Evolutionary conservation across 2,797 vertebrate species (phyloP), one percentile per base, ranked within the genome.

Genomic region (Anniella stebbinsi): DNA sequence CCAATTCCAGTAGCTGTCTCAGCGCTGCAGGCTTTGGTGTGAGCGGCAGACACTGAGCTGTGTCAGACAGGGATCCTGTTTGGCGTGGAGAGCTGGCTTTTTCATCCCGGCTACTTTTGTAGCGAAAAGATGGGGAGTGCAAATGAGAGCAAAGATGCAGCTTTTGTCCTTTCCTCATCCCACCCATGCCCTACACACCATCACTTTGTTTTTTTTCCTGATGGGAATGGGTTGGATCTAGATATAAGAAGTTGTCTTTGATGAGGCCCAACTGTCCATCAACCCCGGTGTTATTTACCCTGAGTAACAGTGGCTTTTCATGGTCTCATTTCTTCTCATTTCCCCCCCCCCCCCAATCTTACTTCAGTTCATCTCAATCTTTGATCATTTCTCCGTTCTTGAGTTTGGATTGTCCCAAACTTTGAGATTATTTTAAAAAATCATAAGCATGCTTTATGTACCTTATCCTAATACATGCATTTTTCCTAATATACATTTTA

Each of bases 1-100:
- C 92, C 0, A 0, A 38, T 38, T 90, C 89, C 91, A 93, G 90
- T 87, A 94, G 92, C 90, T 89, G 86, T 41, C 84, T 92, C 78
- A 1, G 67, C 1, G 9, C 85, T 0, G 0, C 83, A 84, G 84
- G 89, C 87, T 93, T 67, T 84, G 11, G 1, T 25, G 0, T 1
- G 0, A 92, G 48, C 0, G 0, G 45, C 28, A 13, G 0, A 18
- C 0, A 0, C 60, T 70, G 21, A 12, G 3, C 28, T 78, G 41
- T 60, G 83, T 17, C 81, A 84, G 93, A 84, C 33, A 45, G 4
- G 0, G 1, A 76, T 9, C 51, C 48, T 0, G 1, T 30, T 23
- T 2, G 69, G 2, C 0, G 48, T 0, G 0, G 17, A 41, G 36
- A 57, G 83, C 0, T 3, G 77, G 28, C 66, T 0, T 2, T 54